Percentiles rank a stretch among this genome's conserved stretches.
These are phyloP conservation scores for Sminthurinus signatus DNA, from an alignment of 1,140 invertebrate species.

Conservation along the genomic window DNA sequence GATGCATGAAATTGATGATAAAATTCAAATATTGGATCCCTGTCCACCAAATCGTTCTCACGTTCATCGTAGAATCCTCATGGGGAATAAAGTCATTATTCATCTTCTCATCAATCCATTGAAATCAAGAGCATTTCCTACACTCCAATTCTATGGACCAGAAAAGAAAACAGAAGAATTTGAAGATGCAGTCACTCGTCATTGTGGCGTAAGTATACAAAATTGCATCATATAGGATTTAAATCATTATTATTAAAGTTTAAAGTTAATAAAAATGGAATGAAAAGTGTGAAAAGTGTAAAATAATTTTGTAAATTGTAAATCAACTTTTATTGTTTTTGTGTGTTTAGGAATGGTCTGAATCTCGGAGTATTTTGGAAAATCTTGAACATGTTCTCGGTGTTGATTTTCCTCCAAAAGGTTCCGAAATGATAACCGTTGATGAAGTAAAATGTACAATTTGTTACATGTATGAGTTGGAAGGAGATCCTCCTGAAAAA, in stretches of 20 bases:
- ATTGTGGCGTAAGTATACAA: constrained; percentile 12
- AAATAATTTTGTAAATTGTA: no score
- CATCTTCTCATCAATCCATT: constrained; percentile 11
- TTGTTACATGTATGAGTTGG: constrained; percentile 17
- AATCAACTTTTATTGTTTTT: no score
- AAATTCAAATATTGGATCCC: constrained; percentile 11
- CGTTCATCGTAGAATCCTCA: constrained; percentile 1
- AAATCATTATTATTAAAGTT: background rate
- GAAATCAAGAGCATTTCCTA: constrained; percentile 1
- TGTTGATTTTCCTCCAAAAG: background rate
- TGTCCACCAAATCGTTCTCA: background rate
- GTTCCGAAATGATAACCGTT: background rate
- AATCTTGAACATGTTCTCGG: constrained; percentile 11
- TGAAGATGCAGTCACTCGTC: background rate
- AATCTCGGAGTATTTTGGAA: background rate
- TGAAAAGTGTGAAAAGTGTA: no score
- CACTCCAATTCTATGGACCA: constrained; percentile 7
- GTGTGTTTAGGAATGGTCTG: constrained; percentile 12
- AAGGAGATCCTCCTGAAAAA: constrained; percentile 12
- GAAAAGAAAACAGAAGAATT: constrained; percentile 1
- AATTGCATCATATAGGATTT: no score
- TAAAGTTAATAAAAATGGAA: background rate
- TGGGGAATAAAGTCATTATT: constrained; percentile 10
- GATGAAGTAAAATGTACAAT: constrained; percentile 9
- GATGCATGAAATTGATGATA: constrained; percentile 13